Conservation (phyloP, 92 coral and sea anemone genomes). For the Diadumene lineata region DNA sequence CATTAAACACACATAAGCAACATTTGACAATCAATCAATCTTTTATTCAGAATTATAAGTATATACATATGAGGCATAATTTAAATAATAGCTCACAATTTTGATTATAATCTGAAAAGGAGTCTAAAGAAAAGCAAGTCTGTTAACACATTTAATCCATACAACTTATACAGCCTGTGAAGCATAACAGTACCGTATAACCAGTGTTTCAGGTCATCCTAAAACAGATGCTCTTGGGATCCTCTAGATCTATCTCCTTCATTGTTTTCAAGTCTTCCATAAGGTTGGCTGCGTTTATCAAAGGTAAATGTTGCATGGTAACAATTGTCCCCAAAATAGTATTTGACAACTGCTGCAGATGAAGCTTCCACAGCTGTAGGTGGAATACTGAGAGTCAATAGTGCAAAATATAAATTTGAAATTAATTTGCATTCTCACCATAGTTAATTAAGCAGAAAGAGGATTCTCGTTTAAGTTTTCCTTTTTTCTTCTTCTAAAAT, state of each 20-base stretch:
- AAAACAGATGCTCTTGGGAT: conserved; percentile 40
- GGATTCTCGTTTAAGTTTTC: no score
- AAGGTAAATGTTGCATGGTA: conserved; percentile 53
- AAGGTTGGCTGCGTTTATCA: conserved; percentile 37
- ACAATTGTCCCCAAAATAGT: conserved; percentile 50
- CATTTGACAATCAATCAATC: no score
- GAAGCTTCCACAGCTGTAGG: conserved; percentile 13
- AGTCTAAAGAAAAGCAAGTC: no score
- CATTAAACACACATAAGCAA: no score
- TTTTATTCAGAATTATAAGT: no score
- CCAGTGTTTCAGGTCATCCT: conserved; percentile 40
- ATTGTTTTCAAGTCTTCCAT: conserved; percentile 44
- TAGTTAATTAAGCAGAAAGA: conserved; percentile 14
- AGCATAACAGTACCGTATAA: conserved; percentile 53
- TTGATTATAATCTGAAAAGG: no score
- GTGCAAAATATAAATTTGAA: neutral
- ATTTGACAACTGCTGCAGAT: conserved; percentile 24
- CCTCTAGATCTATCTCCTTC: conserved; percentile 41
- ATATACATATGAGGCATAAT: no score
- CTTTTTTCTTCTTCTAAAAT: no score
- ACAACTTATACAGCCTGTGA: conserved; percentile 48
- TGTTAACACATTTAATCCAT: conserved; percentile 42
- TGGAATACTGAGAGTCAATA: neutral
- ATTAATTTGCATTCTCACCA: neutral
- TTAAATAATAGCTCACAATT: no score